phyloP scores from a whole-genome alignment of 2,797 vertebrate species.

The Myripristis murdjan region DNA sequence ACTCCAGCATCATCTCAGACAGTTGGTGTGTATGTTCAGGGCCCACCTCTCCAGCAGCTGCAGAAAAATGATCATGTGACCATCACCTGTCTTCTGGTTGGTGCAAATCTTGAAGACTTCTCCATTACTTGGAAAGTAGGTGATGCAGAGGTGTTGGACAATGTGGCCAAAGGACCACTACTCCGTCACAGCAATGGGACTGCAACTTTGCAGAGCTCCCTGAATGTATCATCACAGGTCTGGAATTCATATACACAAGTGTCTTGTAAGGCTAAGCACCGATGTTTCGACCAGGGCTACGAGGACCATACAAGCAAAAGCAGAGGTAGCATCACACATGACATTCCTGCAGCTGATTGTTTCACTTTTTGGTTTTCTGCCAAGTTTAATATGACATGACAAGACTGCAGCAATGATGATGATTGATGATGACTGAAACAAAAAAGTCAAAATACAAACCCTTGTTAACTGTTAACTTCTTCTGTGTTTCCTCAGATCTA shows the following conservation, averaged over 20 bases:
- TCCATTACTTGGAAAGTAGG: no score
- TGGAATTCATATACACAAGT: slow-evolving; percentile 70
- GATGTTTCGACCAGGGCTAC: slow-evolving; percentile 54
- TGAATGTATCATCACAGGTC: slow-evolving; percentile 34
- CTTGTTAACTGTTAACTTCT: background rate
- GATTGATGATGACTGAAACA: no score
- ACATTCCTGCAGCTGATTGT: background rate
- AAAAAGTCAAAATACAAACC: no score
- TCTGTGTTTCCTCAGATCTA: slow-evolving; percentile 53
- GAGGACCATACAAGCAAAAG: no score
- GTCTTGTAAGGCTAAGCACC: slow-evolving; percentile 74
- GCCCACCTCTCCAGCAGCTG: slow-evolving; percentile 36
- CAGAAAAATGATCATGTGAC: slow-evolving; percentile 55
- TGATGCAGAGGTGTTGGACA: no score
- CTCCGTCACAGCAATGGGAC: no score
- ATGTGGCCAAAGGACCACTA: no score
- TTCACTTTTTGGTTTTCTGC: background rate
- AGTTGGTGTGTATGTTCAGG: slow-evolving; percentile 57
- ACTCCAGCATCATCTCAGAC: no score
- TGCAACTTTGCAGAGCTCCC: slow-evolving; percentile 64
- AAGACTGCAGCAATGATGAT: no score
- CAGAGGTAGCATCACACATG: no score
- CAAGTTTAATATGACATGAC: background rate
- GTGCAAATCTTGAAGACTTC: no score
- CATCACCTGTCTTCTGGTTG: no score